These are phyloP conservation scores for Pogonognathellus flavescens DNA, from an alignment of 1,140 invertebrate species.

Conservation along the genomic window DNA sequence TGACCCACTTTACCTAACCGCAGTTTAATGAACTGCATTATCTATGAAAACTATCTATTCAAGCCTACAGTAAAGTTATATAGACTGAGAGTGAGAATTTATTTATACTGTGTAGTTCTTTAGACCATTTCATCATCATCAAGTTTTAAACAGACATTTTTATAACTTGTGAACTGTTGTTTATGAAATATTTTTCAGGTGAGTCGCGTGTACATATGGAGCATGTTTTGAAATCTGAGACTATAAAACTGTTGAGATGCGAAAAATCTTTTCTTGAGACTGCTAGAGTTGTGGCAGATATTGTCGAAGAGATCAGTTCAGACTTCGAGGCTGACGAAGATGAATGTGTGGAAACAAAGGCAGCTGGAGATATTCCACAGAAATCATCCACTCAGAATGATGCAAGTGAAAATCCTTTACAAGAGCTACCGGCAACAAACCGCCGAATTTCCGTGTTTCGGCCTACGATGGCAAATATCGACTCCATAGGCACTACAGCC, in stretches of 20 bases:
- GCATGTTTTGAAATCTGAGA: slow-evolving; percentile 45
- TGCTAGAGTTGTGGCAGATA: slow-evolving; percentile 41
- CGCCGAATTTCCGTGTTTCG: not conserved
- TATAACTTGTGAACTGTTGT: no score
- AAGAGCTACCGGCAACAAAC: not conserved
- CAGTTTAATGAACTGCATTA: no score
- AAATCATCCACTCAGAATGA: no score
- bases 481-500: not conserved
- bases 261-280: slow-evolving; percentile 55
- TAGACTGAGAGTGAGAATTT: no score
- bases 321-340: slow-evolving; percentile 54
- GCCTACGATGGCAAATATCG: not conserved
- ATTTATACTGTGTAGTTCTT: no score
- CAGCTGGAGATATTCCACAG: not conserved
- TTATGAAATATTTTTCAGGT: slow-evolving; percentile 28
- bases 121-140: no score
- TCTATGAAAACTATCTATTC: no score
- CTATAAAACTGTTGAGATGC: slow-evolving; percentile 53
- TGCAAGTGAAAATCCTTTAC: not conserved
- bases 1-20: no score
- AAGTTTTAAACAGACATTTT: no score
- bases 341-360: not conserved
- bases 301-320: slow-evolving; percentile 58
- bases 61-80: no score
- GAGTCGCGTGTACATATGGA: slow-evolving; percentile 40